Evolutionary conservation across 2,113 vertebrate genomes (phyloP).

Genomic region (Poecilia latipinna): DNA sequence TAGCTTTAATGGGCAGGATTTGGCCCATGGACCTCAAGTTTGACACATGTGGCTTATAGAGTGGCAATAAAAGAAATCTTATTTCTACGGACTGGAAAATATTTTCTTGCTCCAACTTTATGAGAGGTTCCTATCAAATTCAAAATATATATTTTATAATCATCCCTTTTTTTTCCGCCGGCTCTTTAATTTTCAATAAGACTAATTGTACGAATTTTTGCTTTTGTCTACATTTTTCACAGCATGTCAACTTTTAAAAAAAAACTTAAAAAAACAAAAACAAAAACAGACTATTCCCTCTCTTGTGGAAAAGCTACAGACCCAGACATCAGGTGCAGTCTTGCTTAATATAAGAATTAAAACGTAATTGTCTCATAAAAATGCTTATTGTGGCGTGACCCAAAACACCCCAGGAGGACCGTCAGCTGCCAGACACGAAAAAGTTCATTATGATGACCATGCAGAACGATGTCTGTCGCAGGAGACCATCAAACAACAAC

Average conservation of each 20-base stretch:
- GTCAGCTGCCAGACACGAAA: slow-evolving; percentile 66
- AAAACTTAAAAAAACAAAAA: not conserved
- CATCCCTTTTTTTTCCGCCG: rapidly evolving
- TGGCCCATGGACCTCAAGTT: too few relatives aligned
- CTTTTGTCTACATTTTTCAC: not conserved
- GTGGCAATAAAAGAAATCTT: too few relatives aligned
- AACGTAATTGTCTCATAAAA: slow-evolving; percentile 44
- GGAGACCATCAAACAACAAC: slow-evolving; percentile 65
- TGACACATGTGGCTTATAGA: too few relatives aligned
- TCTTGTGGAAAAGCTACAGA: slow-evolving; percentile 5
- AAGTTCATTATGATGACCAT: slow-evolving; percentile 67
- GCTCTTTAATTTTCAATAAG: too few relatives aligned
- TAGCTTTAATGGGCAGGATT: too few relatives aligned
- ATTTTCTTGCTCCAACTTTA: too few relatives aligned
- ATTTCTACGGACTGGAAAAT: too few relatives aligned
- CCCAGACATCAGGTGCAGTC: slow-evolving; percentile 69
- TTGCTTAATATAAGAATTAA: slow-evolving; percentile 37
- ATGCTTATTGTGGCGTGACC: slow-evolving; percentile 64
- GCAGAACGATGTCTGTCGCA: slow-evolving; percentile 61
- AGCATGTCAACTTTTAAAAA: not conserved
- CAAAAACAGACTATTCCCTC: not conserved
- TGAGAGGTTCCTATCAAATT: too few relatives aligned
- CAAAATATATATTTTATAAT: too few relatives aligned
- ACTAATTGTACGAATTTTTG: not conserved
- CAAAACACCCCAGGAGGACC: slow-evolving; percentile 60